A percentile compares a stretch with the other conserved stretches of the same genome.
Evolutionary conservation across 2,888 invertebrate genomes (phyloP).

Genomic region (Altica lythri): DNA sequence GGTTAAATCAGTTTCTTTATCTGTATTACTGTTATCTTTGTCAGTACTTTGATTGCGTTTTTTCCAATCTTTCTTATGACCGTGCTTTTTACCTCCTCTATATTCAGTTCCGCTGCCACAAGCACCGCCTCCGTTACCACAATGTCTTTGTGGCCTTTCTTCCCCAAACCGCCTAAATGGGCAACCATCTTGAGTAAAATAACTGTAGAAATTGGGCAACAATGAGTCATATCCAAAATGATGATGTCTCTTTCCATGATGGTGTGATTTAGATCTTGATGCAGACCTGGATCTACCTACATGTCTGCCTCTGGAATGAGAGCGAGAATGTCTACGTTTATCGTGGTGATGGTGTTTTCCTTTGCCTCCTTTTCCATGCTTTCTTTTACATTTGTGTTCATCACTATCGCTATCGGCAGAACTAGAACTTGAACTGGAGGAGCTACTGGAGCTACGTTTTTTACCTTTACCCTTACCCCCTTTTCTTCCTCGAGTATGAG

Average conservation of each 20-base stretch:
- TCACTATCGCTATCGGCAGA: background rate
- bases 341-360: background rate
- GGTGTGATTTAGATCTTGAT: background rate
- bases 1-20: conserved; percentile 1
- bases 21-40: background rate
- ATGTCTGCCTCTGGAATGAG: background rate
- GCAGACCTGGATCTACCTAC: conserved; percentile 4
- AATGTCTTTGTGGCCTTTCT: no score
- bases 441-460: conserved; percentile 1
- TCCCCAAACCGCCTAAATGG: background rate
- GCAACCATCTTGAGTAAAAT: no score
- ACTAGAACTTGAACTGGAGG: conserved; percentile 6
- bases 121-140: no score
- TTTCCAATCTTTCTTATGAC: background rate
- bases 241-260: conserved; percentile 1
- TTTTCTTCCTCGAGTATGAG: background rate
- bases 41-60: background rate
- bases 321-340: no score
- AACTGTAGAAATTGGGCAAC: background rate
- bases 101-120: background rate
- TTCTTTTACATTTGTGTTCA: background rate
- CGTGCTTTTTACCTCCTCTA: conserved; percentile 2
- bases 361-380: conserved; percentile 4
- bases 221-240: background rate
- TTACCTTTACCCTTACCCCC: conserved; percentile 1